A percentile compares a stretch with the other conserved stretches of the same genome.
Conservation (phyloP, 2,888 invertebrate genomes). For the Drosophila eohydei region DNA sequence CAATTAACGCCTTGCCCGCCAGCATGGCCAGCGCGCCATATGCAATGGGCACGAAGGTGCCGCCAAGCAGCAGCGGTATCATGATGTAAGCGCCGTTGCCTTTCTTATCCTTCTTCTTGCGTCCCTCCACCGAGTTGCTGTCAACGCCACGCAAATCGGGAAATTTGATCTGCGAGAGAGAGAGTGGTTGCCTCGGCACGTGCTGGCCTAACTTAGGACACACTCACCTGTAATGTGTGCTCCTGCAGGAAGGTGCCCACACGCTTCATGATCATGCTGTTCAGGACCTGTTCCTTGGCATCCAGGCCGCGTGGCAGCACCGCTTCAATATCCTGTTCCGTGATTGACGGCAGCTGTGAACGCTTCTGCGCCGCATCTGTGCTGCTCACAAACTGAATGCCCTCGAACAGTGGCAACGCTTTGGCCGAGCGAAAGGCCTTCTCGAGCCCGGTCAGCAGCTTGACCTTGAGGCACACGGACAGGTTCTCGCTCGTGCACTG, state of each 20-base stretch:
- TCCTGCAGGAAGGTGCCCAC: conserved; percentile 90
- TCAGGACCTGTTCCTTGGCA: conserved; percentile 90
- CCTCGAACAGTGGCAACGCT: conserved; percentile 89
- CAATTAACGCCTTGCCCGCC: conserved; percentile 94
- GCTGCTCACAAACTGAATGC: conserved; percentile 91
- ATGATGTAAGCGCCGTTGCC: conserved; percentile 88
- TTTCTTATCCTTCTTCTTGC: conserved; percentile 89
- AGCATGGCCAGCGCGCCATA: conserved; percentile 92
- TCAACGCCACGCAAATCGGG: conserved; percentile 85
- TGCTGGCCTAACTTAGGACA: not conserved
- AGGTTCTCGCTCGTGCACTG: conserved; percentile 90
- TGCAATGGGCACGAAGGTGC: conserved; percentile 92
- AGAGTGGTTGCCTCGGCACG: not conserved
- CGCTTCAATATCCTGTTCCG: conserved; percentile 89
- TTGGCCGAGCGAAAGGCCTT: conserved; percentile 88
- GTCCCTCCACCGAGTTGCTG: conserved; percentile 85
- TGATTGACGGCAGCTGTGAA: conserved; percentile 58
- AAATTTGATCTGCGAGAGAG: conserved; percentile 85
- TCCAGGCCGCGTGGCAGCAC: conserved; percentile 90
- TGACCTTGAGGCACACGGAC: conserved; percentile 91
- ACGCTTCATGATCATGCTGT: conserved; percentile 91
- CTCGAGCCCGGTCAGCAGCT: conserved; percentile 91
- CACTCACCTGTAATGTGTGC: conserved; percentile 91
- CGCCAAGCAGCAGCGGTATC: conserved; percentile 92
- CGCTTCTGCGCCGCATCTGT: conserved; percentile 74